phyloP scores from a whole-genome alignment of 2,797 vertebrate species.

The Trachurus trachurus region DNA sequence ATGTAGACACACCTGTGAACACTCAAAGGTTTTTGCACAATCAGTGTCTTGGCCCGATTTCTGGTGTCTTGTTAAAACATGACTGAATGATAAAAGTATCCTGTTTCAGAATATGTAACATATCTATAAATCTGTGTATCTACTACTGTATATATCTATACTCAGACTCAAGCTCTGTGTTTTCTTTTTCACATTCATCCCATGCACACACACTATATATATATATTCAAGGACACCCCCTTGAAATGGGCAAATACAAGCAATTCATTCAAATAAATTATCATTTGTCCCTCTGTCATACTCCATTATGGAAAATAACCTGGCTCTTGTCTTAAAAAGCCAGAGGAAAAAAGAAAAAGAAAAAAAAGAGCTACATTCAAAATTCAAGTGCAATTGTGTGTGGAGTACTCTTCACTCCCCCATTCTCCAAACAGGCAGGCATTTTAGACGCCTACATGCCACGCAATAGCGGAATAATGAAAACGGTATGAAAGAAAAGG shows the following conservation, averaged over 20 bases:
- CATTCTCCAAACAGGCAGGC: slow-evolving; percentile 74
- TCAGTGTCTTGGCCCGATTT: slow-evolving; percentile 12
- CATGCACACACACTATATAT: neutral
- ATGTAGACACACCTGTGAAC: slow-evolving; percentile 17
- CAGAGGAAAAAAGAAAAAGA: slow-evolving; percentile 2
- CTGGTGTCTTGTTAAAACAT: neutral
- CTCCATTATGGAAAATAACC: slow-evolving; percentile 73
- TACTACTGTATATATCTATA: neutral
- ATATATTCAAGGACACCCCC: slow-evolving; percentile 18
- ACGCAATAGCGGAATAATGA: slow-evolving; percentile 76
- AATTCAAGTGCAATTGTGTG: slow-evolving; percentile 79
- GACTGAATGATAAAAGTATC: neutral
- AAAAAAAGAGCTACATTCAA: slow-evolving; percentile 65
- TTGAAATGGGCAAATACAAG: slow-evolving; percentile 47
- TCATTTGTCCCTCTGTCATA: slow-evolving; percentile 52
- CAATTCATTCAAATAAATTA: slow-evolving; percentile 75
- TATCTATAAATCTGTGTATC: neutral
- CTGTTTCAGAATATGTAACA: neutral
- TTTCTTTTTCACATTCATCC: slow-evolving; percentile 28
- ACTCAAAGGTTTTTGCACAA: neutral
- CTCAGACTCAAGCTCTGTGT: neutral
- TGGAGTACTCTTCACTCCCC: slow-evolving; percentile 79
- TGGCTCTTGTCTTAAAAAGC: slow-evolving; percentile 71
- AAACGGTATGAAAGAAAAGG: slow-evolving; percentile 73
- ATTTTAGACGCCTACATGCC: slow-evolving; percentile 77